Conservation (phyloP, 2,113 vertebrate species). For the Platysteira castanea region DNA sequence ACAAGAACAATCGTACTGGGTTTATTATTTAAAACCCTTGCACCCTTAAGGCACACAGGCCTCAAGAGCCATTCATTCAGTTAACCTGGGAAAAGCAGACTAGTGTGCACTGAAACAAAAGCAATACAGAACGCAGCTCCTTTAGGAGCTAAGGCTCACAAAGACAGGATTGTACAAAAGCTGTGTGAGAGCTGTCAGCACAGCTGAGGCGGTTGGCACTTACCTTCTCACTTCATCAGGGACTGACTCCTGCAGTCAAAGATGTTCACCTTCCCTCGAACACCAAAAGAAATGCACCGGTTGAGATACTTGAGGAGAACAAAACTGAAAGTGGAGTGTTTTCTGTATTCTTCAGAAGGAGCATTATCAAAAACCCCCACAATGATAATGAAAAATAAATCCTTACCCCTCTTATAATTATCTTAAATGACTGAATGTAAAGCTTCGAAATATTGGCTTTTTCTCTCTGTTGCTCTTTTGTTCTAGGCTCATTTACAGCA, state of each 20-base stretch:
- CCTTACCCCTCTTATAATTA: background rate
- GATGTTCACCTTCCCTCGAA: background rate
- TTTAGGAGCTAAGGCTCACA: background rate
- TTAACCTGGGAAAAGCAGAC: background rate
- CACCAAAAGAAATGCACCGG: background rate
- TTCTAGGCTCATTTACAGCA: background rate
- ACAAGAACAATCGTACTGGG: background rate
- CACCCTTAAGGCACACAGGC: background rate
- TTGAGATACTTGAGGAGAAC: background rate
- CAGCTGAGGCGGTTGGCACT: background rate
- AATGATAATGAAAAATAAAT: background rate
- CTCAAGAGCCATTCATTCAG: background rate
- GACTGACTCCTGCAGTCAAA: background rate
- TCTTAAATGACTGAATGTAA: background rate
- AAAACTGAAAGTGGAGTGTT: background rate
- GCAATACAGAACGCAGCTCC: background rate
- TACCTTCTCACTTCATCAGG: background rate
- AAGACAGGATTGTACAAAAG: background rate
- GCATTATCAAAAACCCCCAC: background rate
- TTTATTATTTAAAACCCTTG: background rate
- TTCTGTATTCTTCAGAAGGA: background rate
- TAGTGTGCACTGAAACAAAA: background rate
- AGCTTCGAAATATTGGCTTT: background rate
- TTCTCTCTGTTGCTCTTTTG: background rate
- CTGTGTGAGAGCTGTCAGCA: background rate